These are phyloP conservation scores for Phylloscopus trochilus DNA, from an alignment of 2,113 vertebrate genomes.

Conservation along the genomic window DNA sequence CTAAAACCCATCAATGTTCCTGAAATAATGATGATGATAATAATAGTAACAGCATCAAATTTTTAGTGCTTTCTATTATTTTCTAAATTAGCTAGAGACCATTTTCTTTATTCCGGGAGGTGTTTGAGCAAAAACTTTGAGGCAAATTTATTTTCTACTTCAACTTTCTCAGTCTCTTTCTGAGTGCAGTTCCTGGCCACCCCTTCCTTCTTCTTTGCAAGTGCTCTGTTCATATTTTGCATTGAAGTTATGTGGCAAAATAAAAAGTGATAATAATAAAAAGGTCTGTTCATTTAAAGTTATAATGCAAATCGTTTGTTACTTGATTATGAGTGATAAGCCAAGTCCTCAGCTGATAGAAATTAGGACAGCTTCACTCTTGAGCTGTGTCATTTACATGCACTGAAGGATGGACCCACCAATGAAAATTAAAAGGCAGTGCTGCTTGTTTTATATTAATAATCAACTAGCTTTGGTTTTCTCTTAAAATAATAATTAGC, in stretches of 20 bases:
- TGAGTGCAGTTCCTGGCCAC: background rate
- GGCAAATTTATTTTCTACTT: background rate
- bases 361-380: background rate
- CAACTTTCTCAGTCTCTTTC: background rate
- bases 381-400: background rate
- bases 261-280: no score
- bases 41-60: fast-evolving
- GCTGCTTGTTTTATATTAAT: background rate
- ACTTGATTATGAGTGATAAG: background rate
- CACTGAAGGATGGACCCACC: background rate
- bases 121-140: background rate
- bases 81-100: background rate
- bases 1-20: background rate
- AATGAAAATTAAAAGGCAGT: background rate
- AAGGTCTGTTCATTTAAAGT: background rate
- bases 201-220: background rate
- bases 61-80: background rate
- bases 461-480: background rate
- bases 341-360: background rate
- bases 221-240: background rate
- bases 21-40: background rate
- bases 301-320: background rate
- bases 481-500: background rate
- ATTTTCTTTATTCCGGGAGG: background rate
- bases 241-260: background rate